phyloP scores from a whole-genome alignment of 1,140 invertebrate genomes.

The Lamellibrachia luymesi region DNA sequence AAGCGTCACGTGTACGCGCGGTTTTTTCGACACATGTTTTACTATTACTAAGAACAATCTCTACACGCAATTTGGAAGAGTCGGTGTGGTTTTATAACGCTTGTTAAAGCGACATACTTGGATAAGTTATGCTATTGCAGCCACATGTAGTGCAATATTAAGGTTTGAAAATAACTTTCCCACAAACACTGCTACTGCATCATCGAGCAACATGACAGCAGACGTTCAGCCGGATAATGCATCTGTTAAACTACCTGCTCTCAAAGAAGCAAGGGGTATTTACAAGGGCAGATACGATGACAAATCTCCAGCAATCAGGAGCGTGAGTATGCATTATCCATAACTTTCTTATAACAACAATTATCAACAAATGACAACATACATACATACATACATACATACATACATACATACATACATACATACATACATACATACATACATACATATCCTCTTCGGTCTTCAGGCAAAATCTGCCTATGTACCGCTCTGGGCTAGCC shows the following conservation, averaged over 20 bases:
- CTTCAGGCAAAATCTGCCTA: no score
- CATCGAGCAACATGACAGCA: background rate
- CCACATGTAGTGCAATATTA: background rate
- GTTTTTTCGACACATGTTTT: background rate
- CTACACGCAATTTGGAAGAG: background rate
- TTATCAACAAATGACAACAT: no score
- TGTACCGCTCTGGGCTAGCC: no score
- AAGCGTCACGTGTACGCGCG: background rate
- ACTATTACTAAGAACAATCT: background rate
- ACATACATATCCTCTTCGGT: no score
- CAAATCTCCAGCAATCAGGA: slow-evolving; percentile 41
- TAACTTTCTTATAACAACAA: no score
- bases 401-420: background rate
- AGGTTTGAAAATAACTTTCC: background rate
- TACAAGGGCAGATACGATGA: slow-evolving; percentile 53
- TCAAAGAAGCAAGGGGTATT: slow-evolving; percentile 57
- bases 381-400: no score
- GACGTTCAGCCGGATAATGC: background rate
- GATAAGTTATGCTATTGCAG: background rate
- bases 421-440: no score
- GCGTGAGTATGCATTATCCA: slow-evolving; percentile 40
- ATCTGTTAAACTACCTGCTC: background rate
- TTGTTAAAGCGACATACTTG: background rate
- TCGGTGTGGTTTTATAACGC: background rate
- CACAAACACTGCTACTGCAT: background rate